Evolutionary conservation across 1,140 invertebrate species (phyloP), one percentile per base, ranked within the genome.

Genomic region (Palaemon carinicauda): DNA sequence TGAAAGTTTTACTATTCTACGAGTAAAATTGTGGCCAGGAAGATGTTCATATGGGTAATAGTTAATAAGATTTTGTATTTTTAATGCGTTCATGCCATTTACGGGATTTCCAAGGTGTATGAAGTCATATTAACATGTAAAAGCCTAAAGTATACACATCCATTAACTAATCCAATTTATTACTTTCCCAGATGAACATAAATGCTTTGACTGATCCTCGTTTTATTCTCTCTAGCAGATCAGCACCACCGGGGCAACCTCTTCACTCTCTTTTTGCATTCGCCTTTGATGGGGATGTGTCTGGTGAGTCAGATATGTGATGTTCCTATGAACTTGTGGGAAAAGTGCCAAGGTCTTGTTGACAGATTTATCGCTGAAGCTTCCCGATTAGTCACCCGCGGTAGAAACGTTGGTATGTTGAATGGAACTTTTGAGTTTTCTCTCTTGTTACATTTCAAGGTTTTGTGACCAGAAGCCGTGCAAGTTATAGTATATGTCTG

Each of bases 261-360:
- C 83, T 98, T 99, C 92, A 98, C 97, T 33, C 92, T 99, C 90
- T 99, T 98, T 93, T 94, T 99, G 81, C 97, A 98, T 92, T 96
- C 96, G 90, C 97, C 98, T 53, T 92, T 99, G 89, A 96, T 96
- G 90, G 98, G 97, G 75, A 95, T 99, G 91, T 98, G 97, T 92
- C 96, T 96, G 92, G 95, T 97, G 90, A 97, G 96, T 91, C 97
- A 97, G 91, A 94, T 98, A 71, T 94, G 94, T 82, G 96, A 95
- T 90, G 94, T 98, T 82, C 95, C 96, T 33, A 94, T 97, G 89
- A 94, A 95, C 88, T 94, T 96, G 89, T 98, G 97, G 97, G 96
- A 98, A 91, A 95, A 96, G 89, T 97, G 96, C 91, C 96, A 96
- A 92, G 94, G 94, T 85, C 96, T 95, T 92, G 94, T 98, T 69